These are phyloP conservation scores for Anoncus sp. DNA, from an alignment of 2,888 invertebrate species.

Conservation along the genomic window DNA sequence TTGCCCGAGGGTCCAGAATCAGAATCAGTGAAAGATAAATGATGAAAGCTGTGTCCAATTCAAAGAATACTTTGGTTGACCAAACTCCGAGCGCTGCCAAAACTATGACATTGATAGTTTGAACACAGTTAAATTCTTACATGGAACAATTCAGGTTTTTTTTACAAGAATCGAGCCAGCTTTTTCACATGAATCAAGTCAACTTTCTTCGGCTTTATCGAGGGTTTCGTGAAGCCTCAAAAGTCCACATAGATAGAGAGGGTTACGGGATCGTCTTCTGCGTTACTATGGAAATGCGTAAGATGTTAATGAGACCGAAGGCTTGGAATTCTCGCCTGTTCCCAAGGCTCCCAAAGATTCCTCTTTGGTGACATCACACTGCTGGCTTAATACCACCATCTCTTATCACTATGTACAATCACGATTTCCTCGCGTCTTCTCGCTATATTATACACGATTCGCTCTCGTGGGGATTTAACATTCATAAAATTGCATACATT, in stretches of 20 bases:
- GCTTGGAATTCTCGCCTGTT: conserved; percentile 82
- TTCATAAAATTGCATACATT: conserved; percentile 19
- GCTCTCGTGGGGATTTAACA: conserved; percentile 20
- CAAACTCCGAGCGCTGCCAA: too few species aligned
- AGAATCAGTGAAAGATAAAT: too few species aligned
- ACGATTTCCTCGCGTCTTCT: conserved; percentile 68
- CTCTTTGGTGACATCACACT: conserved; percentile 75
- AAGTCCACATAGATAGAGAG: conserved; percentile 53
- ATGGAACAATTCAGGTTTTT: too few species aligned
- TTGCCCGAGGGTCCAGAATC: too few species aligned
- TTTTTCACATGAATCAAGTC: conserved; percentile 72
- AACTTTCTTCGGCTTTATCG: conserved; percentile 69
- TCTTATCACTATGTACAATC: conserved; percentile 70
- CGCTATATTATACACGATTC: conserved; percentile 11
- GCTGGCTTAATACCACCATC: conserved; percentile 57
- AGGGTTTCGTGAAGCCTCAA: conserved; percentile 53
- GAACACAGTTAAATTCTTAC: too few species aligned
- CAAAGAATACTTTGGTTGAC: too few species aligned
- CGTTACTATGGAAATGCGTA: conserved; percentile 73
- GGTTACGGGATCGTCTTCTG: conserved; percentile 36
- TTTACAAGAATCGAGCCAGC: too few species aligned
- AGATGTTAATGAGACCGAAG: conserved; percentile 83
- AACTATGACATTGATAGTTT: too few species aligned
- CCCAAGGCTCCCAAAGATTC: conserved; percentile 81
- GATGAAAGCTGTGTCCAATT: too few species aligned